A percentile compares a stretch with the other conserved stretches of the same genome.
phyloP scores from a whole-genome alignment of 2,797 vertebrate species.

The Zalophus californianus region DNA sequence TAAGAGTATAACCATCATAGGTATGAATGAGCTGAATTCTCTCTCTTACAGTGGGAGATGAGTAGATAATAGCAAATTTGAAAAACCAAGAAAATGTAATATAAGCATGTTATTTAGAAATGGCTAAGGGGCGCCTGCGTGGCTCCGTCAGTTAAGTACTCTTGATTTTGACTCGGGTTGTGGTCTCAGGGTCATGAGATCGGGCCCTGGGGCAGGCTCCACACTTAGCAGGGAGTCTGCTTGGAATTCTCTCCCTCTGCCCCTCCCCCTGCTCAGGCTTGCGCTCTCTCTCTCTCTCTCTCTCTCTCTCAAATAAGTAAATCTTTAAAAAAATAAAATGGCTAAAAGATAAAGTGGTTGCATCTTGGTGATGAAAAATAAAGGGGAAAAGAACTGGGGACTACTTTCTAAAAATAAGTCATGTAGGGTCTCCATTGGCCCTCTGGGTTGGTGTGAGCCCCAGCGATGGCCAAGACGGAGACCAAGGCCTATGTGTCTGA shows the following conservation, averaged over 20 bases:
- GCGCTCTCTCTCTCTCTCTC: background rate
- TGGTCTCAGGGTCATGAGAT: background rate
- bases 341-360: background rate
- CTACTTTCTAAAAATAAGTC: background rate
- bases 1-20: background rate
- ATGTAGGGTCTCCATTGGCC: fast-evolving
- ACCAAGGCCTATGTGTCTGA: background rate
- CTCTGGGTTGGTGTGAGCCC: background rate
- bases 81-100: conserved; percentile 17
- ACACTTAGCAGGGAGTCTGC: background rate
- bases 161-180: background rate
- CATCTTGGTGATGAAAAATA: background rate
- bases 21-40: background rate
- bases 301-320: background rate
- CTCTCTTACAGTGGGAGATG: background rate
- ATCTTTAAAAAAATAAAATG: background rate
- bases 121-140: background rate
- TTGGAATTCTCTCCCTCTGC: background rate
- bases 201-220: background rate
- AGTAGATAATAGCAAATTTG: background rate
- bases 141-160: background rate
- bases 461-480: background rate
- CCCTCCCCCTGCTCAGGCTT: no score
- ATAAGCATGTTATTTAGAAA: background rate
- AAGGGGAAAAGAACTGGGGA: background rate